Percentiles rank a stretch among this genome's conserved stretches.
Conservation (phyloP, 1,140 invertebrate species). For the Tetraneura akinire region DNA sequence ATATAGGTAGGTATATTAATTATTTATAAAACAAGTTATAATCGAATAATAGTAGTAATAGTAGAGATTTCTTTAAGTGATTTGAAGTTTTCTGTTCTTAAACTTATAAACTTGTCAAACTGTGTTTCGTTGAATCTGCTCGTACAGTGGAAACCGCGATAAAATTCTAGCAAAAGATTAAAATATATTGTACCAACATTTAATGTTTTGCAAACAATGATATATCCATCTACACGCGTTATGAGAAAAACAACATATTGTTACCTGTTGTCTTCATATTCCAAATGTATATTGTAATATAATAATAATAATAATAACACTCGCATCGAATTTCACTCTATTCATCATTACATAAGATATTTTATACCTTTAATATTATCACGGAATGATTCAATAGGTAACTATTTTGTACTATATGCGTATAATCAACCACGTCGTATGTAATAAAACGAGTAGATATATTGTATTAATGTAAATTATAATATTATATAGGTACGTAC, state of each 20-base stretch:
- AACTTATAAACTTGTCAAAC: conserved; percentile 1
- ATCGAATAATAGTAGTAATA: background rate
- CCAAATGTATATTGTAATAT: background rate
- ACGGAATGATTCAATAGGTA: too few species aligned
- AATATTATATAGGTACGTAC: too few species aligned
- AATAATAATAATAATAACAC: too few species aligned
- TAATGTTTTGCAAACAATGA: background rate
- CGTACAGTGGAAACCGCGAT: background rate
- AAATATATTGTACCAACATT: background rate
- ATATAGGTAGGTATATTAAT: too few species aligned
- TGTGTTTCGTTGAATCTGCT: background rate
- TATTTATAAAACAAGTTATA: background rate
- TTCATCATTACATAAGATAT: too few species aligned
- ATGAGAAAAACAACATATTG: background rate
- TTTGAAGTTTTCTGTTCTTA: background rate
- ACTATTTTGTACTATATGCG: too few species aligned
- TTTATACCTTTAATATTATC: too few species aligned
- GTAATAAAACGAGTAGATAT: too few species aligned
- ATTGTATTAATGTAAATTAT: too few species aligned
- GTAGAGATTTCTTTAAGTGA: background rate
- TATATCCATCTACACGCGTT: too few species aligned
- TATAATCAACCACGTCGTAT: too few species aligned
- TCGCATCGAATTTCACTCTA: background rate
- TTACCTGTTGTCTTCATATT: background rate
- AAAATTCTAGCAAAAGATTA: background rate